Percentiles rank a stretch among this genome's conserved stretches.
These are phyloP conservation scores for Prionace glauca DNA, from an alignment of 2,797 vertebrate species.

Conservation along the genomic window DNA sequence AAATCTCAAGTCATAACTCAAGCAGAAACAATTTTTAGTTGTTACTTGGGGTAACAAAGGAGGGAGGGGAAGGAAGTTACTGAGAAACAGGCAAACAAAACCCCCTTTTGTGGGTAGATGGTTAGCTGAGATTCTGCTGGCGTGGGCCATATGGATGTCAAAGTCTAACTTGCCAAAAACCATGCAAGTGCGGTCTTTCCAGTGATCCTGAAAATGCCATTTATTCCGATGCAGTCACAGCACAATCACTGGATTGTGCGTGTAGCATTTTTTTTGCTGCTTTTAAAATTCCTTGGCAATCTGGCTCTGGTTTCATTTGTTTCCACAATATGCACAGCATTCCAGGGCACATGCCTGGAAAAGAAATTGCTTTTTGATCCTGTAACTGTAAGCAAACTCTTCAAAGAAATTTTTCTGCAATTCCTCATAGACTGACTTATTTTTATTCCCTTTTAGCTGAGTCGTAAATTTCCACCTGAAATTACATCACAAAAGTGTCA, in stretches of 20 bases:
- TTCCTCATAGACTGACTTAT: not conserved
- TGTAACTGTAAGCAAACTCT: not conserved
- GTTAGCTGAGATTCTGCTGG: not conserved
- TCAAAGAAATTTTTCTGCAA: not conserved
- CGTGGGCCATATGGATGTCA: not conserved
- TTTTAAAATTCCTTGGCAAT: not conserved
- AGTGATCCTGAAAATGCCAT: not conserved
- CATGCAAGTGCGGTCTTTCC: not conserved
- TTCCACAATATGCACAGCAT: not conserved
- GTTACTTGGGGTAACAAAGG: not conserved
- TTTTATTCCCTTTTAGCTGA: conserved; percentile 12
- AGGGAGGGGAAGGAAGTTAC: not conserved
- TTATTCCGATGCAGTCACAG: not conserved
- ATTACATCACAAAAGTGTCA: not conserved
- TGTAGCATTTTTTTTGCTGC: not conserved
- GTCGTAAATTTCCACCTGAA: not conserved
- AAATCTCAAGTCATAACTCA: not conserved
- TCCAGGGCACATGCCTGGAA: not conserved
- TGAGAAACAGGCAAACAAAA: not conserved
- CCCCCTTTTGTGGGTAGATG: not conserved
- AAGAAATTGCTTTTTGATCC: not conserved
- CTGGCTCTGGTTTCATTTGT: not conserved
- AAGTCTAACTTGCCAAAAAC: not conserved
- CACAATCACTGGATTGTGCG: not conserved
- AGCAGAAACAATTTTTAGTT: not conserved